phyloP scores from a whole-genome alignment of 1,140 invertebrate species.

The Drosophila suzukii region DNA sequence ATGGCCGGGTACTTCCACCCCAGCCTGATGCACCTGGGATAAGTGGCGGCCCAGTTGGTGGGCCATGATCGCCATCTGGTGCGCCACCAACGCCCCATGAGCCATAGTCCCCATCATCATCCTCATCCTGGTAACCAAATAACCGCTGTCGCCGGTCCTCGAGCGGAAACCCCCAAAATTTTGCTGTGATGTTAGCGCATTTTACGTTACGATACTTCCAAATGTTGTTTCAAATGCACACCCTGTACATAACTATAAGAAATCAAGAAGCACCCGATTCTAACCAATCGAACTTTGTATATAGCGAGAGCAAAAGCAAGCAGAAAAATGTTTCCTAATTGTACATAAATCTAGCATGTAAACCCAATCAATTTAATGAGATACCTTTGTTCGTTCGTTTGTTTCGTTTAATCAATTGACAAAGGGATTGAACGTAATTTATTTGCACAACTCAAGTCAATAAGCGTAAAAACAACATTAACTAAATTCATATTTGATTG shows the following conservation, averaged over 20 bases:
- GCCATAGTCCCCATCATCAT: conserved; percentile 24
- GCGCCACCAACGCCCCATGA: conserved; percentile 28
- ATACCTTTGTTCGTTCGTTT: conserved; percentile 50
- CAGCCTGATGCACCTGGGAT: conserved; percentile 84
- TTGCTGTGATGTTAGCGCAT: conserved; percentile 84
- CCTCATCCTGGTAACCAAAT: conserved; percentile 65
- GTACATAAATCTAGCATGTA: conserved; percentile 66
- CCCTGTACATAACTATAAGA: conserved; percentile 75
- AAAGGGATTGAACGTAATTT: conserved; percentile 45
- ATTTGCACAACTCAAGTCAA: conserved; percentile 74
- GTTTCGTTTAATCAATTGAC: conserved; percentile 32
- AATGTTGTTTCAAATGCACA: conserved; percentile 77
- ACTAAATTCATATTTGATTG: conserved; percentile 60
- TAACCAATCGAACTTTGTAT: conserved; percentile 51
- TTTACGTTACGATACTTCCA: conserved; percentile 79
- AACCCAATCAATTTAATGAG: conserved; percentile 28
- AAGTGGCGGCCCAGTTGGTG: conserved; percentile 78
- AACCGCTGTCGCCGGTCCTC: conserved; percentile 30
- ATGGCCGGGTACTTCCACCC: conserved; percentile 84
- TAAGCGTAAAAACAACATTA: conserved; percentile 52
- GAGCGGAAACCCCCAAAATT: conserved; percentile 72
- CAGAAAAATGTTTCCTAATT: conserved; percentile 74
- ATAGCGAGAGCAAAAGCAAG: conserved; percentile 61
- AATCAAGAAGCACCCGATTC: conserved; percentile 15
- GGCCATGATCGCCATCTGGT: conserved; percentile 8